phyloP scores from a whole-genome alignment of 2,113 vertebrate genomes.

The Oncorhynchus gorbuscha region DNA sequence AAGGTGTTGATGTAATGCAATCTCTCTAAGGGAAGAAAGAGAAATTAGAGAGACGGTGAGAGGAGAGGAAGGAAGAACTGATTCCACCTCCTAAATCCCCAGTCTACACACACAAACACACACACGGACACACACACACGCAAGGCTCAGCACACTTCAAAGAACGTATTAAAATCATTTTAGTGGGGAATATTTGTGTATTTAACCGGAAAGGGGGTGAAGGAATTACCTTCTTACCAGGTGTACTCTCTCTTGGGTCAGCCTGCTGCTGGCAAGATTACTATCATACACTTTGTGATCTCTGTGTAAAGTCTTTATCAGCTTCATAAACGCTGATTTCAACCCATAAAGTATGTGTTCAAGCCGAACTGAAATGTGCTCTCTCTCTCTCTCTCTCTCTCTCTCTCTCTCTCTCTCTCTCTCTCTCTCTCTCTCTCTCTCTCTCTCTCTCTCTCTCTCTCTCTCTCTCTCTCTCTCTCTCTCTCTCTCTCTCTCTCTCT shows the following conservation, averaged over 20 bases:
- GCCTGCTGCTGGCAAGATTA: conserved; percentile 24
- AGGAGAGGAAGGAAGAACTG: neutral
- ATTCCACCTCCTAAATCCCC: conserved; percentile 1
- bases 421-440: no score
- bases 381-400: no score
- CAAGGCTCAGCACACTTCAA: conserved; percentile 32
- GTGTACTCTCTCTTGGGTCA: neutral
- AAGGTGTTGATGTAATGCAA: conserved; percentile 1
- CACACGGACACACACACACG: neutral
- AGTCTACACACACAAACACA: conserved; percentile 22
- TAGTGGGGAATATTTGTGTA: conserved; percentile 10
- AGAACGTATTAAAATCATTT: conserved; percentile 25
- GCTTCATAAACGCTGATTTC: no score
- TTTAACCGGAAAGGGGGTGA: conserved; percentile 24
- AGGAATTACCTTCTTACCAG: conserved; percentile 37
- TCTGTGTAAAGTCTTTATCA: no score
- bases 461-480: no score
- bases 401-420: no score
- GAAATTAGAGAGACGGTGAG: neutral
- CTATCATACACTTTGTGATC: conserved; percentile 32
- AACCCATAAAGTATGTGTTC: no score
- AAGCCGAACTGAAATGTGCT: no score
- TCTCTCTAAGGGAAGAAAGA: conserved; percentile 8
- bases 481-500: conserved; percentile 1
- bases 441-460: conserved; percentile 3